These are phyloP conservation scores for Poicephalus gulielmi DNA, from an alignment of 2,113 vertebrate genomes.

Conservation along the genomic window DNA sequence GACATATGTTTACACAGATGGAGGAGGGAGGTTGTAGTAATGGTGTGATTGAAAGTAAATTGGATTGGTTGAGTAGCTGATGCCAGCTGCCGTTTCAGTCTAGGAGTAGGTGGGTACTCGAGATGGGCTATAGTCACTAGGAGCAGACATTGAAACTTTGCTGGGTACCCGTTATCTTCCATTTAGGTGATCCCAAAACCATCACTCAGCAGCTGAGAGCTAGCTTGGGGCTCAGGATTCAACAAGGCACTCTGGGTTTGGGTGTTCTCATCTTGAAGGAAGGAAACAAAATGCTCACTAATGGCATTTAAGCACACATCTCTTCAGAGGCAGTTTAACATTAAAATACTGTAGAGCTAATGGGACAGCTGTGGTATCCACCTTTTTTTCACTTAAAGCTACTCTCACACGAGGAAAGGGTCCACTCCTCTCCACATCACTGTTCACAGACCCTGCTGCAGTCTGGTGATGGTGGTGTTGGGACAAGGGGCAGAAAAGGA, in stretches of 20 bases:
- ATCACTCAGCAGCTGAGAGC: neutral
- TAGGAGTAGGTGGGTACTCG: slow-evolving; percentile 41
- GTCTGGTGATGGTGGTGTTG: no score
- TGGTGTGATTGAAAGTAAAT: slow-evolving; percentile 67
- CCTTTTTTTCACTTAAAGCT: neutral
- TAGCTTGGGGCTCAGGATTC: neutral
- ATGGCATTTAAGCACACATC: neutral
- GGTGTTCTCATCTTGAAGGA: neutral
- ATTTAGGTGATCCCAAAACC: neutral
- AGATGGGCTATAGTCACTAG: neutral
- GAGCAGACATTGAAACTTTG: neutral
- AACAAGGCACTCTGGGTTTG: neutral
- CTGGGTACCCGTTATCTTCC: neutral
- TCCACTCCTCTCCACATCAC: neutral
- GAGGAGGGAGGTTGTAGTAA: slow-evolving; percentile 67
- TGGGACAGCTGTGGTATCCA: neutral
- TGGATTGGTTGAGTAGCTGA: slow-evolving; percentile 62
- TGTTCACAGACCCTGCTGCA: neutral
- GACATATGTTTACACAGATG: slow-evolving; percentile 69
- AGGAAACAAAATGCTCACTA: neutral
- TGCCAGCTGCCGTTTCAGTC: slow-evolving; percentile 57
- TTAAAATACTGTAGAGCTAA: neutral
- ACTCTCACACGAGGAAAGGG: neutral
- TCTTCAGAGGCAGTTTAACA: neutral
- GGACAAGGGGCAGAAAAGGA: neutral